Evolutionary conservation across 2,113 vertebrate genomes (phyloP).

Genomic region (Arvicanthis niloticus): DNA sequence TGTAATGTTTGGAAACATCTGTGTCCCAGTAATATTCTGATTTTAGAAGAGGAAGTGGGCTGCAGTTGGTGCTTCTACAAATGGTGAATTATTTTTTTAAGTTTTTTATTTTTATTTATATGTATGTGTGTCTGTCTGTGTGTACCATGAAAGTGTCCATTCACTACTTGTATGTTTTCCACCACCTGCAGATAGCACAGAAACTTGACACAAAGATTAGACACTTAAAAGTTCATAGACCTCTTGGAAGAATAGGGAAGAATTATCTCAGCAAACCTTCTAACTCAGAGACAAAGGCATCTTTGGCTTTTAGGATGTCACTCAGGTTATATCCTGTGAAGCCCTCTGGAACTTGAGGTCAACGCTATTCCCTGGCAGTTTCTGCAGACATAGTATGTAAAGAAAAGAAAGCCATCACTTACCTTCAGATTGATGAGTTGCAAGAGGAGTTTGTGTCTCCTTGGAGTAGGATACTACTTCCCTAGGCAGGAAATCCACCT

Average conservation of each 20-base stretch:
- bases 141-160: neutral
- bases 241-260: neutral
- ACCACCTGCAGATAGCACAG: neutral
- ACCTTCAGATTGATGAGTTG: constrained; percentile 95
- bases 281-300: neutral
- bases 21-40: neutral
- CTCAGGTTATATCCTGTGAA: neutral
- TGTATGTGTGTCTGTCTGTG: neutral
- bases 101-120: neutral
- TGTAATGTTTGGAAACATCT: neutral
- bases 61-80: neutral
- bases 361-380: neutral
- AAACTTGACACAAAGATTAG: neutral
- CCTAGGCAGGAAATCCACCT: constrained; percentile 97
- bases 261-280: neutral
- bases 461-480: constrained; percentile 97
- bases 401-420: neutral
- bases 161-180: neutral
- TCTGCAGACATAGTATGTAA: neutral
- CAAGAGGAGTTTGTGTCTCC: constrained; percentile 96
- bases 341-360: neutral
- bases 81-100: neutral
- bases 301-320: neutral
- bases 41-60: neutral
- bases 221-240: neutral